Percentiles rank a stretch among this genome's conserved stretches.
Evolutionary conservation across 1,140 invertebrate genomes (phyloP).

Genomic region (Drosophila littoralis): DNA sequence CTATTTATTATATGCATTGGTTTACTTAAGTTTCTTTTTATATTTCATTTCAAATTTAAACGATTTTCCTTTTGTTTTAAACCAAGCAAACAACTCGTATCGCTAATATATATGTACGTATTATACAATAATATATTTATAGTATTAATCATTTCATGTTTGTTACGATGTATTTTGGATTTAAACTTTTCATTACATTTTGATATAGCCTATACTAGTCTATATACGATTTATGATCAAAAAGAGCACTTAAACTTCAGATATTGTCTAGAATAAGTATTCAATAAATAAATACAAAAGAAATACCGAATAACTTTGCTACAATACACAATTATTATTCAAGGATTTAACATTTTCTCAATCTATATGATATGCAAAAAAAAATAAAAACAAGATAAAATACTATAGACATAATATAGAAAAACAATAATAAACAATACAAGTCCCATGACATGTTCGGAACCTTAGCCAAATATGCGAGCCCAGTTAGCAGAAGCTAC

Average conservation of each 20-base stretch:
- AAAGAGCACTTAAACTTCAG: conserved; percentile 21
- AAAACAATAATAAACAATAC: not conserved
- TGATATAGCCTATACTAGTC: conserved; percentile 33
- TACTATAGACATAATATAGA: not conserved
- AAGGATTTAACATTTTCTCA: not conserved
- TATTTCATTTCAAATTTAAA: conserved; percentile 28
- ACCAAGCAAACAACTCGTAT: conserved; percentile 30
- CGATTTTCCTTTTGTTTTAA: not conserved
- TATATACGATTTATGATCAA: conserved; percentile 13
- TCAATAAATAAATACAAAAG: conserved; percentile 2
- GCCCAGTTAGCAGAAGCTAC: conserved; percentile 4
- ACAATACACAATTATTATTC: not conserved
- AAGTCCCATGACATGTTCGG: not conserved
- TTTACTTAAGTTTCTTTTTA: not conserved
- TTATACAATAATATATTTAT: conserved; percentile 47
- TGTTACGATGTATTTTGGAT: conserved; percentile 78
- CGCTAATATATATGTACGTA: conserved; percentile 55
- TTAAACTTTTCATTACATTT: conserved; percentile 69
- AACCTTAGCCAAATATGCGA: conserved; percentile 7
- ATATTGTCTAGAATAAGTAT: conserved; percentile 24
- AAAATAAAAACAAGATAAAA: not conserved
- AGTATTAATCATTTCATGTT: conserved; percentile 62
- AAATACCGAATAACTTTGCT: conserved; percentile 19
- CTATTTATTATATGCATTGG: not conserved
- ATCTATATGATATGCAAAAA: not conserved